Conservation (phyloP, 2,888 invertebrate species). For the Drosophila ezoana region DNA sequence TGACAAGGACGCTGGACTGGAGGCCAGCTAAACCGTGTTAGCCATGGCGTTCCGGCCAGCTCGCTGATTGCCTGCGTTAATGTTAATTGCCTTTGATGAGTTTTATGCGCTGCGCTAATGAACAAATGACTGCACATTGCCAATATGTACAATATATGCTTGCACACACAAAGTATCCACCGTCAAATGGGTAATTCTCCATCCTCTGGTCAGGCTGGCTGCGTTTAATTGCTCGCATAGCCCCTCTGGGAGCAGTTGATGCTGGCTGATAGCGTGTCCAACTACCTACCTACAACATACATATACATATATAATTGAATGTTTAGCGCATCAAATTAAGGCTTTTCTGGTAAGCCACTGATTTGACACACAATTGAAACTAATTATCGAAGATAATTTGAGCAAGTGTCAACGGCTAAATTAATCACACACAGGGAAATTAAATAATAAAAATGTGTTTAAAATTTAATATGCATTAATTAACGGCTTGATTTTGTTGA, state of each 20-base stretch:
- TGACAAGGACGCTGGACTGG: slow-evolving; percentile 34
- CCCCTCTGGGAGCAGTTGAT: slow-evolving; percentile 19
- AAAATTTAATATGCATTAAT: no score
- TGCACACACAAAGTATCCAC: slow-evolving; percentile 32
- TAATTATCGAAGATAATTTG: slow-evolving; percentile 11
- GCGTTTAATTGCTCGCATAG: slow-evolving; percentile 59
- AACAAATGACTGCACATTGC: slow-evolving; percentile 75
- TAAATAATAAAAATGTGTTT: background rate
- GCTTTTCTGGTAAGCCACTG: slow-evolving; percentile 3
- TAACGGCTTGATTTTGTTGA: no score
- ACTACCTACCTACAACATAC: slow-evolving; percentile 15
- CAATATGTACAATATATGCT: slow-evolving; percentile 60
- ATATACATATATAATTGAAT: slow-evolving; percentile 58
- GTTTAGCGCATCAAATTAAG: slow-evolving; percentile 49
- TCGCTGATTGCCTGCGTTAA: slow-evolving; percentile 77
- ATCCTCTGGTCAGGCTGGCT: background rate
- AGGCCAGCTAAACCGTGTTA: slow-evolving; percentile 21
- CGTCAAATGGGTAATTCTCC: slow-evolving; percentile 17
- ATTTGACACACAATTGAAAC: slow-evolving; percentile 26
- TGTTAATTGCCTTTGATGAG: slow-evolving; percentile 81
- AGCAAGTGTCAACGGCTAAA: background rate
- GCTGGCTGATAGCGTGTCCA: slow-evolving; percentile 18
- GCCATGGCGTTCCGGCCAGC: slow-evolving; percentile 30
- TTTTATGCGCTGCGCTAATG: slow-evolving; percentile 79
- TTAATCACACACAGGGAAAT: background rate